phyloP scores from a whole-genome alignment of 2,797 vertebrate genomes.

The Vireo griseus region DNA sequence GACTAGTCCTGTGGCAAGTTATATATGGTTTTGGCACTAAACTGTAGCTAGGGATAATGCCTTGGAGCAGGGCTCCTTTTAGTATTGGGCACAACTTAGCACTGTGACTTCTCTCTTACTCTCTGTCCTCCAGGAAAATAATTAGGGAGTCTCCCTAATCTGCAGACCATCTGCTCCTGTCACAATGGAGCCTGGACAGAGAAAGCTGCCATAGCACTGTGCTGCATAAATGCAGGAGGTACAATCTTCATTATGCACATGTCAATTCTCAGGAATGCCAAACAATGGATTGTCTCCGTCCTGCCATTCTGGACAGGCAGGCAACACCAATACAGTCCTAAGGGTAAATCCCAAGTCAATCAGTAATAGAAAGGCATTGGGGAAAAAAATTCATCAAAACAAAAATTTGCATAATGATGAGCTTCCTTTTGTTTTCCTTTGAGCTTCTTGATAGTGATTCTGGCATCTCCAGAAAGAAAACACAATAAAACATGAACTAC shows the following conservation, averaged over 20 bases:
- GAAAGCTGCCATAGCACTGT: background rate
- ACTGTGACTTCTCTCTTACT: background rate
- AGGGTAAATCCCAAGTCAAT: background rate
- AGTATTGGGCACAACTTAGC: background rate
- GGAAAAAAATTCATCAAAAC: background rate
- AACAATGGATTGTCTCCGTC: background rate
- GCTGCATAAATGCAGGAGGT: background rate
- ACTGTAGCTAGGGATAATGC: background rate
- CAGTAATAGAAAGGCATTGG: background rate
- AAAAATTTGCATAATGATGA: background rate
- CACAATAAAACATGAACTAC: background rate
- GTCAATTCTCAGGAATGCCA: background rate
- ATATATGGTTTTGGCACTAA: background rate
- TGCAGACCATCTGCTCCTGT: background rate
- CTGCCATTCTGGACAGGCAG: background rate
- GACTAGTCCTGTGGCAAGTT: background rate
- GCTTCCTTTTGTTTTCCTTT: background rate
- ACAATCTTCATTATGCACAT: accelerated
- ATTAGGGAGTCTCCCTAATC: background rate
- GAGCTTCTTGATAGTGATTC: background rate
- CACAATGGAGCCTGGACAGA: background rate
- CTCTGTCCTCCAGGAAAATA: background rate
- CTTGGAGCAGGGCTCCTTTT: background rate
- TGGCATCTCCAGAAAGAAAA: background rate
- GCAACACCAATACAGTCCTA: background rate